Conservation (phyloP, 2,797 vertebrate genomes). For the Corythornis leucogaster region DNA sequence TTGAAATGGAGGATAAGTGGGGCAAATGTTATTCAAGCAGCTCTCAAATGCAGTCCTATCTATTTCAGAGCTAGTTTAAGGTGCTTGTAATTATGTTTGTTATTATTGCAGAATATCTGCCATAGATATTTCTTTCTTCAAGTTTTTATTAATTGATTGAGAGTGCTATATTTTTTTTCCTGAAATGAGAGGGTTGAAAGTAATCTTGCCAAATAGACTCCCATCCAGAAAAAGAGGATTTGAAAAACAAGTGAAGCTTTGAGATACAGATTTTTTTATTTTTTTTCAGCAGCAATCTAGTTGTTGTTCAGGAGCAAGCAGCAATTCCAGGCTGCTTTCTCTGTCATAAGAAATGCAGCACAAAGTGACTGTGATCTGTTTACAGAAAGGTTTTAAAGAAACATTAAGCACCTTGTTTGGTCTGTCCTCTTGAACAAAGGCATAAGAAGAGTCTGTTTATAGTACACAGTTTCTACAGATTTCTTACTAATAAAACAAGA, state of each 20-base stretch:
- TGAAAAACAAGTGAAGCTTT: not conserved
- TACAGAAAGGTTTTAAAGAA: not conserved
- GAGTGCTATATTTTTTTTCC: not conserved
- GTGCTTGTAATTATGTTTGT: not conserved
- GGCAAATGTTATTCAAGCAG: slow-evolving; percentile 55
- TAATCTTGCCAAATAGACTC: not conserved
- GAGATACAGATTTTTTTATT: not conserved
- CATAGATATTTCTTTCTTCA: not conserved
- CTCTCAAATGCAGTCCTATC: not conserved
- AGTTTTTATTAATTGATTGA: not conserved
- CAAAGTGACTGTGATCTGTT: not conserved
- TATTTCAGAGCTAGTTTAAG: not conserved
- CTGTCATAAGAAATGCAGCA: not conserved
- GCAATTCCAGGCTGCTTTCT: not conserved
- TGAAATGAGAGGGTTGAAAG: not conserved
- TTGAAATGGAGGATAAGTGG: slow-evolving; percentile 71
- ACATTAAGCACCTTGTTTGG: not conserved
- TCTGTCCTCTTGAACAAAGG: not conserved
- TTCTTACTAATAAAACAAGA: not conserved
- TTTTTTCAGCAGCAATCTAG: not conserved
- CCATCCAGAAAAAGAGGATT: not conserved
- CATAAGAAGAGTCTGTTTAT: not conserved
- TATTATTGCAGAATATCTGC: not conserved
- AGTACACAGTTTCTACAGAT: not conserved
- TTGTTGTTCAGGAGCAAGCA: not conserved